Base-by-base conservation (phyloP, 2,888 invertebrate genomes). In the Patella caerulea region DNA sequence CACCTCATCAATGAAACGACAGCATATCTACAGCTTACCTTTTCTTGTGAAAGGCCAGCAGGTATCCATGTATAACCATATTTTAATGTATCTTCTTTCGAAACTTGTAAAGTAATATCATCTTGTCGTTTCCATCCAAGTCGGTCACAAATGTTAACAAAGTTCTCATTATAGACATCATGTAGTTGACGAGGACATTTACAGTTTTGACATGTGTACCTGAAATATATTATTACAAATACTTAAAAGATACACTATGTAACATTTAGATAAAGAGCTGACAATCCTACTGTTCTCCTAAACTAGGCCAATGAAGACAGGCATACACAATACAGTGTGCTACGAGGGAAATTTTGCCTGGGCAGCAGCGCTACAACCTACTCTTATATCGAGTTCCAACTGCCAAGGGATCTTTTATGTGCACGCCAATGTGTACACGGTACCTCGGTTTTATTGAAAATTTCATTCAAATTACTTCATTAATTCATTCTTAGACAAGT, bases 131-230 rank as follows among this genome's bases (percentile, higher is more conserved):
- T 88, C 87, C 92, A 89, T 29, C 92, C 92, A n/a, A 92, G 83
- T 53, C 92, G 81, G 79, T 92, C 92, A 52, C 91, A 87, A 12
- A 92, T 90, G 83, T 95, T 95, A 85, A 95, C 95, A 93, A 96
- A 94, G 93, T 96, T 96, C 91, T 96, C 96, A 91, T 96, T 96
- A 92, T 95, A 96, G 83, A 98, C 95, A 88, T 97, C 97, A 93
- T 98, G 98, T 79, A 94, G 94, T 88, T 98, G 96, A 74, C 97
- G 94, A 54, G 96, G 95, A 92, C 98, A 98, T 90, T 97, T 97
- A 93, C 98, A 98, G 83, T 95, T 95, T 90, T 95, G 95, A 93
- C 98, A 98, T 76, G 96, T 96, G 93, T 97, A 97, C 92, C 98
- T 98, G 94, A 53, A 86, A 84, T 56, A 79, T 73, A 75, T 77